Conservation (phyloP, 1,140 invertebrate genomes). For the Drosophila funebris region DNA sequence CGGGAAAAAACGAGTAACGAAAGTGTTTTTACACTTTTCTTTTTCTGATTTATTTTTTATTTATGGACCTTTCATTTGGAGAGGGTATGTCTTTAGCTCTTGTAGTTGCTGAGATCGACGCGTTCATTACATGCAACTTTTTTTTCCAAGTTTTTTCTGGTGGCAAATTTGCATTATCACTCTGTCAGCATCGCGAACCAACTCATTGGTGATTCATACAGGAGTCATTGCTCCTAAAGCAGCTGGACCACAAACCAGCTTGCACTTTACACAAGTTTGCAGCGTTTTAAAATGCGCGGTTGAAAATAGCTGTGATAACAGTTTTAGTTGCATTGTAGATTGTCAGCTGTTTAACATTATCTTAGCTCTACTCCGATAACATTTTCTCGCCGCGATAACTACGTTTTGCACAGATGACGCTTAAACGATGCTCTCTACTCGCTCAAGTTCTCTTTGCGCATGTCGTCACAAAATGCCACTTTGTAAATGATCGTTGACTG, state of each 20-base stretch:
- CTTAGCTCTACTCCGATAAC: slow-evolving; percentile 9
- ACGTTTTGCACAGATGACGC: background rate
- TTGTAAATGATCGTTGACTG: background rate
- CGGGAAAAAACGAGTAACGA: no score
- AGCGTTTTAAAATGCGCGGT: background rate
- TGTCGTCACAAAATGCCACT: slow-evolving; percentile 25
- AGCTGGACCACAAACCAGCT: slow-evolving; percentile 8
- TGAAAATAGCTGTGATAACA: slow-evolving; percentile 1
- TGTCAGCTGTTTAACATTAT: slow-evolving; percentile 9
- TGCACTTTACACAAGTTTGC: background rate
- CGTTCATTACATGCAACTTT: background rate
- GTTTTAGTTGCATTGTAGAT: background rate
- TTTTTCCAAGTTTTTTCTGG: slow-evolving; percentile 1
- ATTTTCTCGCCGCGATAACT: background rate
- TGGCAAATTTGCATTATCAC: slow-evolving; percentile 7
- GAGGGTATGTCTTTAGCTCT: no score
- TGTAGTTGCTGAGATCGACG: no score
- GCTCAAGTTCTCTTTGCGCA: background rate
- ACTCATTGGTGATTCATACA: slow-evolving; percentile 12
- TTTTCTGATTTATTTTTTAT: no score
- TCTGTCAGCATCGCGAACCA: background rate
- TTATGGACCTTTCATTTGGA: no score
- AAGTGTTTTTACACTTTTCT: no score
- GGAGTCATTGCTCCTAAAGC: slow-evolving; percentile 1
- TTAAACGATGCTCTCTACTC: background rate